These are phyloP conservation scores for Stylophora pistillata DNA, from an alignment of 64 coral and sea anemone species.

Conservation along the genomic window DNA sequence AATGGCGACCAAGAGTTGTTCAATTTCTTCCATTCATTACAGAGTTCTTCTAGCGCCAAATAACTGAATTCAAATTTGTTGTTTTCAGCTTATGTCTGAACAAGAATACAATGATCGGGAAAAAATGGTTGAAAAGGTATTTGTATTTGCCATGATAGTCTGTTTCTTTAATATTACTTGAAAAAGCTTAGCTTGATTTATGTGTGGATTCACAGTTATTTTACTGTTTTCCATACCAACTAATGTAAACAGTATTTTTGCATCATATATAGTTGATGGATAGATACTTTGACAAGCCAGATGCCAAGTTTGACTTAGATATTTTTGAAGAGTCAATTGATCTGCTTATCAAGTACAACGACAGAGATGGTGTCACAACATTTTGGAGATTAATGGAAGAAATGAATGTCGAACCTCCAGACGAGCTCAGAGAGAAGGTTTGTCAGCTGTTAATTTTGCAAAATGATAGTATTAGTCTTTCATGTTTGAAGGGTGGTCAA, in stretches of 20 bases:
- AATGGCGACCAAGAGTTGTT: no score
- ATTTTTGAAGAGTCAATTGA: conserved; percentile 94
- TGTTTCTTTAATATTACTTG: no score
- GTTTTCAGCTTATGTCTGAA: conserved; percentile 85
- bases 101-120: conserved; percentile 86
- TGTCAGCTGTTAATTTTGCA: background rate
- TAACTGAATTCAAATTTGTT: background rate
- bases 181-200: no score
- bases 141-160: no score
- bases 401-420: conserved; percentile 82
- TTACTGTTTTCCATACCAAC: no score
- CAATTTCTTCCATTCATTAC: no score
- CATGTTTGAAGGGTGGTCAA: no score
- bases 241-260: background rate
- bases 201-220: no score
- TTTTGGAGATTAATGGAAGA: conserved; percentile 94
- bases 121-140: conserved; percentile 88
- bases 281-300: conserved; percentile 96
- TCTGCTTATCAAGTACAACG: conserved; percentile 96
- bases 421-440: conserved; percentile 82
- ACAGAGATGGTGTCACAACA: conserved; percentile 92
- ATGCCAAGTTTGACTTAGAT: conserved; percentile 76
- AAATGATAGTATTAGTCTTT: no score
- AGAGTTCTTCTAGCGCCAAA: no score
- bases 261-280: conserved; percentile 83